Conservation (phyloP, 2,113 vertebrate genomes). For the Chionomys nivalis region DNA sequence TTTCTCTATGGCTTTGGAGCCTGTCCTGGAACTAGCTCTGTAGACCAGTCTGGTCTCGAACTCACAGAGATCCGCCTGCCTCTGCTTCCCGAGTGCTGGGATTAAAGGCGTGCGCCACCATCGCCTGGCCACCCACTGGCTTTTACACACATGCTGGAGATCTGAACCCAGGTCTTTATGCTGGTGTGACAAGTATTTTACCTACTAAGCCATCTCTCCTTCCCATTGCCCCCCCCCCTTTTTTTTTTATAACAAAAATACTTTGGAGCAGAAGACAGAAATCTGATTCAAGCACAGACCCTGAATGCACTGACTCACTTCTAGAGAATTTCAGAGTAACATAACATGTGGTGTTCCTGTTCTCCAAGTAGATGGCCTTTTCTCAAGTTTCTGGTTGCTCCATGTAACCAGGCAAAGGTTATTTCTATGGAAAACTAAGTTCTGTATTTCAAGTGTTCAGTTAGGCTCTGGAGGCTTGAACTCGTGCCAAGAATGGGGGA, state of each 20-base stretch:
- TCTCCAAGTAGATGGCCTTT: background rate
- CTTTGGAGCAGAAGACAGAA: background rate
- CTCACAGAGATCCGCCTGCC: too few species aligned
- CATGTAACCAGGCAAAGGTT: background rate
- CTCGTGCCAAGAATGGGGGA: background rate
- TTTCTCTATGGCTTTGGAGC: too few species aligned
- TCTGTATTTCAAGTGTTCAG: background rate
- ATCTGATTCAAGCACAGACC: background rate
- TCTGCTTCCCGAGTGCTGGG: too few species aligned
- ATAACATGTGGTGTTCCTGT: background rate
- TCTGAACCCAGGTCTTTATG: background rate
- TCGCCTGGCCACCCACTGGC: background rate
- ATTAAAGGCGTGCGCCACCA: too few species aligned
- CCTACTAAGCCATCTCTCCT: background rate
- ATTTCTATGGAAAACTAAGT: background rate
- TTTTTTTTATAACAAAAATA: background rate
- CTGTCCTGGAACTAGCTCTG: too few species aligned
- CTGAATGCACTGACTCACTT: background rate
- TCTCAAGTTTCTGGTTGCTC: background rate
- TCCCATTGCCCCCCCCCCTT: background rate
- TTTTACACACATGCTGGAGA: too few species aligned
- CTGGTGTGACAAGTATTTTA: background rate
- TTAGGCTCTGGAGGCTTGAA: rapidly evolving
- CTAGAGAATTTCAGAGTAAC: background rate
- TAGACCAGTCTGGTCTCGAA: too few species aligned